phyloP scores from a whole-genome alignment of 2,797 vertebrate species.

The Sitta carolinensis region DNA sequence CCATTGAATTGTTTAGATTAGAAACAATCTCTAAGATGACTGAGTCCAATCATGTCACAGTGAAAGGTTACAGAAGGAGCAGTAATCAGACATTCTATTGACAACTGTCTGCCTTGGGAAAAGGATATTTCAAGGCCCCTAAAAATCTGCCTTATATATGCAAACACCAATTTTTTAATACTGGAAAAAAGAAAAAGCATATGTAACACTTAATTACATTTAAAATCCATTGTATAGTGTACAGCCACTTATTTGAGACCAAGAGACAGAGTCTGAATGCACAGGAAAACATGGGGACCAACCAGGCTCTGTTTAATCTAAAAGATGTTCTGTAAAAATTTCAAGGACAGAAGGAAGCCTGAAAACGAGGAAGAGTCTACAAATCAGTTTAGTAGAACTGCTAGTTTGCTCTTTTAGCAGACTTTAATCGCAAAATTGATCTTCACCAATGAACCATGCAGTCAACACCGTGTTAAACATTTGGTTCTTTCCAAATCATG shows the following conservation, averaged over 20 bases:
- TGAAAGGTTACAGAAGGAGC: not conserved
- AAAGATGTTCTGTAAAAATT: slow-evolving; percentile 15
- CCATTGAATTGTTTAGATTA: not conserved
- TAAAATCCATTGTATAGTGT: not conserved
- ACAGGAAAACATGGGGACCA: not conserved
- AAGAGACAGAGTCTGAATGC: not conserved
- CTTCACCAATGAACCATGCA: not conserved
- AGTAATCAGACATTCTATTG: not conserved
- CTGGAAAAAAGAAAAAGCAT: not conserved
- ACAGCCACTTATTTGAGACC: not conserved
- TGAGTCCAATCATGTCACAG: not conserved
- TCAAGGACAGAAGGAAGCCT: not conserved
- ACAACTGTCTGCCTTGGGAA: not conserved
- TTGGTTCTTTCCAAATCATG: not conserved
- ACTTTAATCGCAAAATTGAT: not conserved
- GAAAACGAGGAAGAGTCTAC: not conserved
- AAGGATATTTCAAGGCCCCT: not conserved
- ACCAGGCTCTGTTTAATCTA: not conserved
- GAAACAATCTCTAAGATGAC: not conserved
- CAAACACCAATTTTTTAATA: not conserved
- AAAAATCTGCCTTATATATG: not conserved
- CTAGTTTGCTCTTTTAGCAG: not conserved
- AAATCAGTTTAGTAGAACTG: not conserved
- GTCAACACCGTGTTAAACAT: not conserved
- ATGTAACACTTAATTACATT: not conserved